A percentile compares a stretch with the other conserved stretches of the same genome.
Conservation (phyloP, 2,888 invertebrate genomes). For the Eucera pruinosa region DNA sequence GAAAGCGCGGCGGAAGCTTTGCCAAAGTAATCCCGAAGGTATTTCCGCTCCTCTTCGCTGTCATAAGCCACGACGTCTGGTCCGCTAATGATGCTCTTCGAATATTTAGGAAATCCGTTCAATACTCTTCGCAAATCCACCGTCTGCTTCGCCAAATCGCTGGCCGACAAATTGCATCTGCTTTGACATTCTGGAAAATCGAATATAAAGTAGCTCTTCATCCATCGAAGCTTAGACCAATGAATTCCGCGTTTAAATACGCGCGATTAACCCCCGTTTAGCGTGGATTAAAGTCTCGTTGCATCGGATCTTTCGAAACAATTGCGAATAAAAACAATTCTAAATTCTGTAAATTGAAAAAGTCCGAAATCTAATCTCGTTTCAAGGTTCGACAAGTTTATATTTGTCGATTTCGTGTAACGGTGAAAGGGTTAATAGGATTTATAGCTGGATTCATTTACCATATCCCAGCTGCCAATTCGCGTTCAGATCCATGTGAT, state of each 20-base stretch:
- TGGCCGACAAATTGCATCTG: constrained; percentile 76
- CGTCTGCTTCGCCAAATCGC: constrained; percentile 81
- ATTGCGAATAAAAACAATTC: too few relatives aligned
- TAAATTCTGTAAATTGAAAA: too few relatives aligned
- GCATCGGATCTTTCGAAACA: too few relatives aligned
- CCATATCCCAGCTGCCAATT: constrained; percentile 92
- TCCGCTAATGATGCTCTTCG: constrained; percentile 80
- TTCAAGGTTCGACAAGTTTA: too few relatives aligned
- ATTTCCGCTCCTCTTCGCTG: constrained; percentile 78
- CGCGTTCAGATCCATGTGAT: constrained; percentile 87
- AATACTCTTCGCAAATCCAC: constrained; percentile 87
- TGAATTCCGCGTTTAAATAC: too few relatives aligned
- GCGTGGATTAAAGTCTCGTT: too few relatives aligned
- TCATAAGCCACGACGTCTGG: constrained; percentile 83
- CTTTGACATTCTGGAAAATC: constrained; percentile 78
- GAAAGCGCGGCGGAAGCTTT: constrained; percentile 86
- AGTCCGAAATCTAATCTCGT: too few relatives aligned
- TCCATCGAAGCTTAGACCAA: too few relatives aligned
- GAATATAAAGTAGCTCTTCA: neutral
- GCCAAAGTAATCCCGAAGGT: constrained; percentile 81
- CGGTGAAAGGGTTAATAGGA: too few relatives aligned
- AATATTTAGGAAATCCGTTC: constrained; percentile 86
- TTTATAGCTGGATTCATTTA: constrained; percentile 77
- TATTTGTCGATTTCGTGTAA: too few relatives aligned
- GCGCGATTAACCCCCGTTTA: too few relatives aligned